phyloP scores from a whole-genome alignment of 2,113 vertebrate genomes.

The Sitta europaea region DNA sequence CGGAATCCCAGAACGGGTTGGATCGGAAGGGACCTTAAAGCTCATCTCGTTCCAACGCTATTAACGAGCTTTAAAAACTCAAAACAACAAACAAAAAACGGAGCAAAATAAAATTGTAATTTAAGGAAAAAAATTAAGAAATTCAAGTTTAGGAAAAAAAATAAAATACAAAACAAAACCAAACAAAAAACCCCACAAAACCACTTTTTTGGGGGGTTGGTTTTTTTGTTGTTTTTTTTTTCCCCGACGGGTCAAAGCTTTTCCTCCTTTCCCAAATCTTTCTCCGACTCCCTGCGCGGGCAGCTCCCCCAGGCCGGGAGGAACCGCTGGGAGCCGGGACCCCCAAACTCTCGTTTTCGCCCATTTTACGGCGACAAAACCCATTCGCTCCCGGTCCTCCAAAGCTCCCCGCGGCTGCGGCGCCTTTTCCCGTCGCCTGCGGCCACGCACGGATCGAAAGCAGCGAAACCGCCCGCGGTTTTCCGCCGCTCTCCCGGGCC shows the following conservation, averaged over 20 bases:
- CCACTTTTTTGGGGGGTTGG: neutral
- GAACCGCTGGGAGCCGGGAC: neutral
- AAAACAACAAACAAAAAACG: neutral
- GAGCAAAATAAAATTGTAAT: neutral
- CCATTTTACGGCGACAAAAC: neutral
- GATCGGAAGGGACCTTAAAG: neutral
- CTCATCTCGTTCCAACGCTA: neutral
- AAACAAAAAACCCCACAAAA: fast-evolving
- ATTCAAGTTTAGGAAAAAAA: no score
- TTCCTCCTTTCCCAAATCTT: neutral
- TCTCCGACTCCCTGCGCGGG: neutral
- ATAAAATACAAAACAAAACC: neutral
- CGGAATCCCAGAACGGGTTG: neutral
- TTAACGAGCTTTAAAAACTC: neutral
- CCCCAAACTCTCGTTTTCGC: neutral
- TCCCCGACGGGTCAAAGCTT: neutral
- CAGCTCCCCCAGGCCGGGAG: neutral
- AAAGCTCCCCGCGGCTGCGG: neutral
- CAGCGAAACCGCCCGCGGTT: neutral
- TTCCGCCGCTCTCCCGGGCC: neutral
- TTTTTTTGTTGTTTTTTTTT: neutral
- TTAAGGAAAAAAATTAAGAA: neutral
- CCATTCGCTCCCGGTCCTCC: neutral
- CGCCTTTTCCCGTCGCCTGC: neutral
- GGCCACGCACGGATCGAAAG: neutral